Conservation (phyloP, 1,140 invertebrate species). For the Drosophila kepulauana region DNA sequence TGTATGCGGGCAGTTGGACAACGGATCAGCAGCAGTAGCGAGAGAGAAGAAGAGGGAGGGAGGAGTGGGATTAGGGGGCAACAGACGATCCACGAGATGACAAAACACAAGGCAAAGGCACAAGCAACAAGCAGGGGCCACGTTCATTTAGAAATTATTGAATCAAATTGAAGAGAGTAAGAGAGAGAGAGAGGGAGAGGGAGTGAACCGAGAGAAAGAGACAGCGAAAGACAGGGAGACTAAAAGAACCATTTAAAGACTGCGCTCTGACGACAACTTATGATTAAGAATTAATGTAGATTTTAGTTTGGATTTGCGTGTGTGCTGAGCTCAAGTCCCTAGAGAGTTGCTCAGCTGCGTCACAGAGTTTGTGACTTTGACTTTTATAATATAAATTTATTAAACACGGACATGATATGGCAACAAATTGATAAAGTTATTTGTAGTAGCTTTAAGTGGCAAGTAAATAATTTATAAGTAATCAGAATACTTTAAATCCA, state of each 20-base stretch:
- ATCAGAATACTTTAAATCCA: too few relatives aligned
- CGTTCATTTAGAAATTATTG: slow-evolving; percentile 67
- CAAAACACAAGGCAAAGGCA: slow-evolving; percentile 41
- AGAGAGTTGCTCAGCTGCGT: neutral
- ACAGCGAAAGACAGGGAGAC: neutral
- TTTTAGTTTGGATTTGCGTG: slow-evolving; percentile 25
- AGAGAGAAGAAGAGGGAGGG: neutral
- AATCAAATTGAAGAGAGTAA: slow-evolving; percentile 67
- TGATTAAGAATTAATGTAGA: slow-evolving; percentile 46
- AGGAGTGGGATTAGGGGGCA: slow-evolving; percentile 15
- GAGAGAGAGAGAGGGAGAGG: neutral
- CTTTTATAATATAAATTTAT: too few relatives aligned
- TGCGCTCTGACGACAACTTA: slow-evolving; percentile 31
- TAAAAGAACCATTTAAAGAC: slow-evolving; percentile 46
- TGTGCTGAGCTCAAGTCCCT: neutral
- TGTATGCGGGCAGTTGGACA: slow-evolving; percentile 66
- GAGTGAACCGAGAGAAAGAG: neutral
- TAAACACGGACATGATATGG: too few relatives aligned
- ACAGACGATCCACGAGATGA: slow-evolving; percentile 62
- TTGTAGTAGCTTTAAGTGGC: too few relatives aligned
- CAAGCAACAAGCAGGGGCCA: slow-evolving; percentile 48
- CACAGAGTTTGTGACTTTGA: neutral
- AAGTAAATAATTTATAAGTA: too few relatives aligned
- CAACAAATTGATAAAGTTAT: too few relatives aligned
- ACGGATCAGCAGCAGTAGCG: neutral